Evolutionary conservation across 2,888 invertebrate species (phyloP).

Genomic region (Mimachlamys varia): DNA sequence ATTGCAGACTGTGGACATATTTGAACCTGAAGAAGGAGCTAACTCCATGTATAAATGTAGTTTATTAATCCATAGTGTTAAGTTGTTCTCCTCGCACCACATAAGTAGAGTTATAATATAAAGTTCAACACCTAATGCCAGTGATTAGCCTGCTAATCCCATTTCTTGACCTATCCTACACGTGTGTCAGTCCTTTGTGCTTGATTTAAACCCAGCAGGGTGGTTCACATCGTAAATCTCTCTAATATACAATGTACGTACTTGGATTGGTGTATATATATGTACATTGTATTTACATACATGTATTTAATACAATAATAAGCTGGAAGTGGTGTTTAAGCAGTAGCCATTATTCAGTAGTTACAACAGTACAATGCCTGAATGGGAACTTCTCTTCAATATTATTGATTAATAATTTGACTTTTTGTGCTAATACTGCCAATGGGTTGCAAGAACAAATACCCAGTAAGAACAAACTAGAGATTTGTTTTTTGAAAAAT

Average conservation of each 20-base stretch:
- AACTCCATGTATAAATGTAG: not conserved
- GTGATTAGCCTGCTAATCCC: not conserved
- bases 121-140: conserved; percentile 19
- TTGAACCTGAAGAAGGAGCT: not conserved
- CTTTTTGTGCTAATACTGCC: no score
- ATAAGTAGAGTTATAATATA: not conserved
- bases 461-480: no score
- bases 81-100: not conserved
- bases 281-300: no score
- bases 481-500: no score
- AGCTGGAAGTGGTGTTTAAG: no score
- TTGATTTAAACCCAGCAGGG: not conserved
- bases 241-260: not conserved
- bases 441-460: no score
- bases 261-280: no score
- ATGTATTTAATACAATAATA: no score
- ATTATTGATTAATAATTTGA: no score
- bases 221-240: not conserved
- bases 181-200: not conserved
- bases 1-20: not conserved
- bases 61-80: not conserved
- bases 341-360: no score
- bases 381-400: no score
- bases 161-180: not conserved
- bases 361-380: no score